Evolutionary conservation across 2,797 vertebrate species (phyloP).

Genomic region (Fratercula arctica): DNA sequence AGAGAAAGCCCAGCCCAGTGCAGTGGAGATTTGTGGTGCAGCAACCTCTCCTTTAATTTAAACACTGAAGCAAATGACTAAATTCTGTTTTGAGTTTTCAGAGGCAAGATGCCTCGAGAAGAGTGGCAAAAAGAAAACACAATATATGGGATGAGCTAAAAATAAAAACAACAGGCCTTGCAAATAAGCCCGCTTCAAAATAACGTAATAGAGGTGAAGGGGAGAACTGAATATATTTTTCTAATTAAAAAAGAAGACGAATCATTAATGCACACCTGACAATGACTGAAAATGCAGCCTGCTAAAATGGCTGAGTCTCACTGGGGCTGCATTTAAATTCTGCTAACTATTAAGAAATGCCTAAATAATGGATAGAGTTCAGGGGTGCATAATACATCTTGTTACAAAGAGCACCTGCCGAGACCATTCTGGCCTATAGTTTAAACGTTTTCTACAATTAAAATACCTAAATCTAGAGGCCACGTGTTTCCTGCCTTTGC

Average conservation of each 20-base stretch:
- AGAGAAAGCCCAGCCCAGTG: background rate
- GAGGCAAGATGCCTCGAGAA: background rate
- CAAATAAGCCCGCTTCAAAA: background rate
- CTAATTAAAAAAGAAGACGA: background rate
- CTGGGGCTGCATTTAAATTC: conserved; percentile 26
- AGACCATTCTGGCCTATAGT: background rate
- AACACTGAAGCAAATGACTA: background rate
- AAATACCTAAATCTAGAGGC: conserved; percentile 42
- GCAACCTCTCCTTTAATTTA: background rate
- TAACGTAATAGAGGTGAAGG: background rate
- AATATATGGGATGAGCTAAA: background rate
- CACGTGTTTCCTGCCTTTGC: conserved; percentile 57
- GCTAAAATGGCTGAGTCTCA: background rate
- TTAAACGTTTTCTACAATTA: conserved; percentile 51
- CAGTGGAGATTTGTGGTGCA: background rate
- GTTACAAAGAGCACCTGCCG: conserved; percentile 52
- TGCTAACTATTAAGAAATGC: conserved; percentile 31
- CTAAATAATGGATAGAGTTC: conserved; percentile 47
- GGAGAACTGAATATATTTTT: background rate
- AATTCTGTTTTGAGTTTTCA: background rate
- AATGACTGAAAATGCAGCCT: background rate
- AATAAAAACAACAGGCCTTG: background rate
- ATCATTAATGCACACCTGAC: background rate
- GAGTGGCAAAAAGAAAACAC: background rate
- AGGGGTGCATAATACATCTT: conserved; percentile 23